phyloP scores from a whole-genome alignment of 2,113 vertebrate genomes.

The Sylvietta virens region DNA sequence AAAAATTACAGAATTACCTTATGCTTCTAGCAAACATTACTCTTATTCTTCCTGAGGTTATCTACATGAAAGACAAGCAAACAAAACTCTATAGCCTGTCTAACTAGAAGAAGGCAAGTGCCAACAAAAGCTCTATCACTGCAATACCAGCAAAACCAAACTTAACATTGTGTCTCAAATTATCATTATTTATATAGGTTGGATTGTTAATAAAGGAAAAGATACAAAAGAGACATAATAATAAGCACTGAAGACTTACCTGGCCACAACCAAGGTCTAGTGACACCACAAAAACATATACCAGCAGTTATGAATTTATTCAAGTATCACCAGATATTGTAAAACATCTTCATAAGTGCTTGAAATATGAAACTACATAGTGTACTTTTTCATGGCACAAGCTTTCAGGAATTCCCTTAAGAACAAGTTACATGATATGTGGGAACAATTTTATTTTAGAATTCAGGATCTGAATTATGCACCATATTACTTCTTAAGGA shows the following conservation, averaged over 20 bases:
- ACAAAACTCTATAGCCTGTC: background rate
- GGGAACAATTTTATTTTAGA: background rate
- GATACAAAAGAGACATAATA: background rate
- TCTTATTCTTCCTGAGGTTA: background rate
- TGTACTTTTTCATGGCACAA: background rate
- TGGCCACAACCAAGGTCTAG: background rate
- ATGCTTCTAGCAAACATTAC: background rate
- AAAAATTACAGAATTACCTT: background rate
- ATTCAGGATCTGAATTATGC: background rate
- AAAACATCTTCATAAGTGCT: background rate
- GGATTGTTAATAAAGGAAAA: background rate
- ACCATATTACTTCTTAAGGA: background rate
- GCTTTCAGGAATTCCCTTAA: background rate
- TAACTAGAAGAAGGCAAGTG: background rate
- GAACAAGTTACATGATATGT: background rate
- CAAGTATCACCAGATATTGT: fast-evolving
- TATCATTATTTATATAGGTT: background rate
- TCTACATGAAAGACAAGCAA: background rate
- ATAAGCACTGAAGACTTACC: background rate
- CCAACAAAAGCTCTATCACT: background rate
- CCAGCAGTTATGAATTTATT: background rate
- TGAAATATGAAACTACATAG: background rate
- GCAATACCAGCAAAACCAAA: background rate
- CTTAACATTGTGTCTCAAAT: background rate
- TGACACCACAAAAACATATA: background rate